Evolutionary conservation across 2,113 vertebrate genomes (phyloP).

Genomic region (Mohoua ochrocephala): DNA sequence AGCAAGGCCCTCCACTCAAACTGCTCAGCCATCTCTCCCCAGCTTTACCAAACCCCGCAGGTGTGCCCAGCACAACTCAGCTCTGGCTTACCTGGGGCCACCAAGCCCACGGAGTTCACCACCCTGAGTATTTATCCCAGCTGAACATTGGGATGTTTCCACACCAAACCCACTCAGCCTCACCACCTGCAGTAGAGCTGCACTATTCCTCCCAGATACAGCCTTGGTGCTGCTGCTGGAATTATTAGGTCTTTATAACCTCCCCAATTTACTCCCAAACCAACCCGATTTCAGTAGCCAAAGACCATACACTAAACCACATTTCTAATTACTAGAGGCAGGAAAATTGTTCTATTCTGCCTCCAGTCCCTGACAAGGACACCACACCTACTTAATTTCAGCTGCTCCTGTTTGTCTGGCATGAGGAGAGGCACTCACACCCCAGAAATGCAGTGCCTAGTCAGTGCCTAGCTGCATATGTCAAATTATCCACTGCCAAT

Average conservation of each 20-base stretch:
- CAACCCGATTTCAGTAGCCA: neutral
- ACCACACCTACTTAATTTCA: conserved; percentile 4
- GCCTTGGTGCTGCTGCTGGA: neutral
- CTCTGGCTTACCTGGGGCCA: neutral
- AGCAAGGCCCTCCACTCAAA: neutral
- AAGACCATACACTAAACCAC: neutral
- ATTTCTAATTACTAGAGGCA: neutral
- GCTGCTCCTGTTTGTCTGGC: neutral
- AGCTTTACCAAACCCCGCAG: fast-evolving
- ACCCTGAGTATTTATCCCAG: neutral
- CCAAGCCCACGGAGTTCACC: neutral
- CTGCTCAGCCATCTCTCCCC: neutral
- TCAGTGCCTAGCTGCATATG: neutral
- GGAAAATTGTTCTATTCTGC: neutral
- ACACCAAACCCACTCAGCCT: neutral
- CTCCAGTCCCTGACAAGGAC: neutral
- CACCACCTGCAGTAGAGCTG: neutral
- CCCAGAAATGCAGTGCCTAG: neutral
- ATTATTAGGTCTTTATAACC: neutral
- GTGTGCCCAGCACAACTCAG: neutral
- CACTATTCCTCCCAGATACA: neutral
- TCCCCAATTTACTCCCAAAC: neutral
- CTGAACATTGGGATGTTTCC: neutral
- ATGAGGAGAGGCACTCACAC: neutral
- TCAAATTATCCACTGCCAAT: conserved; percentile 4